Evolutionary conservation across 2,888 invertebrate species (phyloP).

Genomic region (Acanthosepion lycidas): DNA sequence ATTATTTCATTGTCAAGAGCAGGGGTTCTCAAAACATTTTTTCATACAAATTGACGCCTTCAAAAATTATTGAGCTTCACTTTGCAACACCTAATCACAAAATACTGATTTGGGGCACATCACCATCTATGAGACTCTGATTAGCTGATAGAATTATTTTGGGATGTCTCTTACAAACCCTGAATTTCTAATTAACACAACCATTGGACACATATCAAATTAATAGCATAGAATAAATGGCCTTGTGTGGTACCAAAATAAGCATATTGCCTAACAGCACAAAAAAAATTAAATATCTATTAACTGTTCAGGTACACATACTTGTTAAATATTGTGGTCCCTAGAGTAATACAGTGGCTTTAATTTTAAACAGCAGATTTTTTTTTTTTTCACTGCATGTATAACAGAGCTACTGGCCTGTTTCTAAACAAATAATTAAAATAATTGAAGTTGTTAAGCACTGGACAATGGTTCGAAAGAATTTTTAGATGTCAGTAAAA

Average conservation of each 20-base stretch:
- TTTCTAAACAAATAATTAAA: too few relatives aligned
- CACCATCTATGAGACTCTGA: background rate
- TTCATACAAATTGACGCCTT: background rate
- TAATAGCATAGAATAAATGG: background rate
- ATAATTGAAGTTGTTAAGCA: too few relatives aligned
- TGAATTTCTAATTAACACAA: background rate
- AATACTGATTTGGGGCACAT: background rate
- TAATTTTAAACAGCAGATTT: too few relatives aligned
- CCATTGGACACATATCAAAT: background rate
- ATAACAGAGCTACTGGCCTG: too few relatives aligned
- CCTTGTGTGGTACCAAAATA: background rate
- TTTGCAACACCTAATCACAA: background rate
- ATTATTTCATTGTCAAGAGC: background rate
- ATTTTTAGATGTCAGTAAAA: too few relatives aligned
- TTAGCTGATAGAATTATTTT: background rate
- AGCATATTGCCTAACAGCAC: too few relatives aligned
- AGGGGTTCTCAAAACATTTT: conserved; percentile 25
- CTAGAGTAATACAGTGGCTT: too few relatives aligned
- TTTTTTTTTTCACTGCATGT: too few relatives aligned
- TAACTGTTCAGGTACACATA: too few relatives aligned
- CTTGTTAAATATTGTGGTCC: too few relatives aligned
- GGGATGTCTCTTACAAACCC: background rate
- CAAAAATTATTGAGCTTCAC: background rate
- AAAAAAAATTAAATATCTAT: too few relatives aligned
- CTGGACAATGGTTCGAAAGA: too few relatives aligned